Evolutionary conservation across 1,140 invertebrate species (phyloP), one percentile per base, ranked within the genome.

Genomic region (Brachionus plicatilis): DNA sequence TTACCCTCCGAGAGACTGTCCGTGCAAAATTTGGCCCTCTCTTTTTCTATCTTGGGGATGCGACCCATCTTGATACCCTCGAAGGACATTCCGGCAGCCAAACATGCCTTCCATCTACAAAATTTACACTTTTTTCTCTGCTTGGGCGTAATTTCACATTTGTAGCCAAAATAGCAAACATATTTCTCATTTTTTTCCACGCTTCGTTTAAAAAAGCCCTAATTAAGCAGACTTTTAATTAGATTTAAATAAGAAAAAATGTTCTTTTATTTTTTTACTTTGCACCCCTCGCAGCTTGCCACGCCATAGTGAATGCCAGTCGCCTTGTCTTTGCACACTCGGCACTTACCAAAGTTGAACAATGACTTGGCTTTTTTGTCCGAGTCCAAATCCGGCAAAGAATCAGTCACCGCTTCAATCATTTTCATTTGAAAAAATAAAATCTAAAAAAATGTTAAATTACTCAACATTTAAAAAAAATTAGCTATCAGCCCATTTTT

Each of bases 211-310:
- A 76, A 76, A 76, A 76, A 76, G 0, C 68, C 68, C 68, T 72
- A 17, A 43, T 14, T 33, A 68, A 37, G 33, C 33, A 68, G 33
- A 68, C 33, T 29, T 29, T 29, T 7, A 68, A 29, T 33, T 33
- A 24, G 43, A 72, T 72, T 72, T 17, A 20, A 43, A 29, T 20
- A 6, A 43, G 29, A 20, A 9, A 72, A n/a, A 27, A 45, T 37
- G 6, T 5, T 12, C 2, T 29, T 6, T 37, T 33, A 8, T n/a
- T 27, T n/a, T 20, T 43, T 7, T 82, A 89, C 88, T 88, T 91
- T 90, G 86, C 91, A 91, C 33, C 91, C 91, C 85, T 91, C 91
- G 85, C 91, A 91, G 6, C 90, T 90, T 37, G 88, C 86, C 3
- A 82, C 37, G 7, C 79, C 79, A 68, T 82, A 82, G 14, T 82